phyloP scores from a whole-genome alignment of 2,888 invertebrate genomes.

The Liopterus haemorrhoidalis region DNA sequence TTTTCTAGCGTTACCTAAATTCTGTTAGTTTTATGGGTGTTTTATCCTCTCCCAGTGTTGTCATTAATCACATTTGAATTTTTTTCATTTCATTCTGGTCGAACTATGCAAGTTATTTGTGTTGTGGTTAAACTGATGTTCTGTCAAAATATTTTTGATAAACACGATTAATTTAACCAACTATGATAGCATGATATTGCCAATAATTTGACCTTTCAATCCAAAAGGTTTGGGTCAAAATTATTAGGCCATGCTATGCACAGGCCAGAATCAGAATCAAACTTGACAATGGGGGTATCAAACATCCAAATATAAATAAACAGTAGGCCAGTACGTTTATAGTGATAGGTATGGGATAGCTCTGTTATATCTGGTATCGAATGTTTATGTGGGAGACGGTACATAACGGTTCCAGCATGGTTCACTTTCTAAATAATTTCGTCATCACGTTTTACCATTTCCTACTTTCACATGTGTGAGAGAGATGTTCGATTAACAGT shows the following conservation, averaged over 20 bases:
- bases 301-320: slow-evolving; percentile 22
- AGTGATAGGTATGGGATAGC: not conserved
- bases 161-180: too few species aligned
- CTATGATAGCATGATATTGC: too few species aligned
- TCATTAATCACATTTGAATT: too few species aligned
- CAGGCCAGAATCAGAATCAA: slow-evolving; percentile 11
- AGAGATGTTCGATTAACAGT: too few species aligned
- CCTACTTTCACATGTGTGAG: slow-evolving; percentile 23
- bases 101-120: too few species aligned
- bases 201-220: slow-evolving; percentile 18
- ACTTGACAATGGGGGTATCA: slow-evolving; percentile 21
- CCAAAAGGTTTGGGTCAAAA: slow-evolving; percentile 21
- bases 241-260: slow-evolving; percentile 21
- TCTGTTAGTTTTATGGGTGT: too few species aligned
- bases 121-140: too few species aligned
- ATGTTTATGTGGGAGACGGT: slow-evolving; percentile 4
- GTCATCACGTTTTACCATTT: slow-evolving; percentile 14
- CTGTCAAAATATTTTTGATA: too few species aligned
- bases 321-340: slow-evolving; percentile 11
- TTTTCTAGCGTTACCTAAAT: too few species aligned
- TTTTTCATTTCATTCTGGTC: too few species aligned
- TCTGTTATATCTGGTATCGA: not conserved
- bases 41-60: too few species aligned
- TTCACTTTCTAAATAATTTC: slow-evolving; percentile 23
- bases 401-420: slow-evolving; percentile 17